Evolutionary conservation across 1,140 invertebrate genomes (phyloP), one percentile per base, ranked within the genome.

Genomic region (Pinna nobilis): DNA sequence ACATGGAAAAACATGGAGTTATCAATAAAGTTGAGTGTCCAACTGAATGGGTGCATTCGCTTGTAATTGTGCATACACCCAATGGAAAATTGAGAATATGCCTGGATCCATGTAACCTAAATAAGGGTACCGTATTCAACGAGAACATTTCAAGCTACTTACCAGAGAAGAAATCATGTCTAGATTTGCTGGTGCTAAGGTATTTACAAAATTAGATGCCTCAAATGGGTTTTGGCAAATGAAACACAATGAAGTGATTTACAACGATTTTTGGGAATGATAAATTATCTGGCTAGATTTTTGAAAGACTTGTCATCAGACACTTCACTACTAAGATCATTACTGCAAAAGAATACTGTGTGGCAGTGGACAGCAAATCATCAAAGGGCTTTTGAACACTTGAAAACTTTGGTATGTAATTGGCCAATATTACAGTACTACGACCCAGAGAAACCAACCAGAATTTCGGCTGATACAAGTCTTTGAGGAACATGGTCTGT

Each of bases 221-320:
- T 39, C 59, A n/a, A 61, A 37, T 61, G 39, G 59, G 7, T 61
- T 61, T 15, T 61, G 59, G 59, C 39, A 39, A n/a, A 3, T 61
- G 2, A 32, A 61, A 39, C 33, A 37, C 18, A 37, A 61, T 39
- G 59, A 61, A 18, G 39, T 28, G 7, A 66, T 23, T 47, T 50
- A 49, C 39, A 66, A 23, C 47, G 63, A 51, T 66, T 66, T 35
- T 47, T 66, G 4, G 61, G 49, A 28, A 66, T 66, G 63, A 18
- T 50, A 47, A 66, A 66, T 50, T 66, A 66, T 25, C 18, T 50
- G 50, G 63, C 41, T 1, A 66, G 35, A 66, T 49, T 66, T 37
- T 15, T 66, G 32, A 20, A 32, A 30, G 47, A 66, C 3, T 47
- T 49, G 23, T 35, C 63, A 18, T 49, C 25, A 15, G 50, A 18